Evolutionary conservation across 2,113 vertebrate species (phyloP).

Genomic region (Trachemys scripta): DNA sequence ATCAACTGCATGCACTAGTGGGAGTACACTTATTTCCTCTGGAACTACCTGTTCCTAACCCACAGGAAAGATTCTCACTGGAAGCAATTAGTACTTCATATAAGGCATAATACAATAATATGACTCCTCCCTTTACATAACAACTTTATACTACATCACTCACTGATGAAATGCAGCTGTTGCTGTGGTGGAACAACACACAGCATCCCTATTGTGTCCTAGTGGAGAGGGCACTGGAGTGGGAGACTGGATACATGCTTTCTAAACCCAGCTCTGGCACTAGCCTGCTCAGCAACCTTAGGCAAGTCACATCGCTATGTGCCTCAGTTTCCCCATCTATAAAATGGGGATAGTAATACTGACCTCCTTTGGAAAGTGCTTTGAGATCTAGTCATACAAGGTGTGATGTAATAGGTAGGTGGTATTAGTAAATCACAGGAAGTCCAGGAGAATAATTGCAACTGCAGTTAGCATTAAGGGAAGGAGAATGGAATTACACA

Average conservation of each 20-base stretch:
- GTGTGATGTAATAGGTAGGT: neutral
- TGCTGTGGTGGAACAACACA: neutral
- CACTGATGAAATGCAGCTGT: neutral
- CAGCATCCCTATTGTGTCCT: neutral
- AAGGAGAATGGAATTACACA: neutral
- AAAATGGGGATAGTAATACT: neutral
- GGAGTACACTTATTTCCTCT: neutral
- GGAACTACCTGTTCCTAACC: neutral
- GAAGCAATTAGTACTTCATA: neutral
- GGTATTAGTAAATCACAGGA: neutral
- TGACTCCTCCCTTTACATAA: neutral
- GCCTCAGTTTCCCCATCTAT: neutral
- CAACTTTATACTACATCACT: neutral
- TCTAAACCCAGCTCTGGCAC: neutral
- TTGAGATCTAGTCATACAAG: neutral
- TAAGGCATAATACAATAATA: neutral
- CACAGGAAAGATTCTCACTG: neutral
- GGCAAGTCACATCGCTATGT: neutral
- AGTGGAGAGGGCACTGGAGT: neutral
- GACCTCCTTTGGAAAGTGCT: neutral
- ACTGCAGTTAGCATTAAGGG: neutral
- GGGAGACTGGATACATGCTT: neutral
- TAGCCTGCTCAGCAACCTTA: neutral
- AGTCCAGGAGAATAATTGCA: neutral
- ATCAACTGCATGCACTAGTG: neutral